Base-by-base conservation (phyloP, 2,797 vertebrate genomes). In the Acestrorhynchus altus region DNA sequence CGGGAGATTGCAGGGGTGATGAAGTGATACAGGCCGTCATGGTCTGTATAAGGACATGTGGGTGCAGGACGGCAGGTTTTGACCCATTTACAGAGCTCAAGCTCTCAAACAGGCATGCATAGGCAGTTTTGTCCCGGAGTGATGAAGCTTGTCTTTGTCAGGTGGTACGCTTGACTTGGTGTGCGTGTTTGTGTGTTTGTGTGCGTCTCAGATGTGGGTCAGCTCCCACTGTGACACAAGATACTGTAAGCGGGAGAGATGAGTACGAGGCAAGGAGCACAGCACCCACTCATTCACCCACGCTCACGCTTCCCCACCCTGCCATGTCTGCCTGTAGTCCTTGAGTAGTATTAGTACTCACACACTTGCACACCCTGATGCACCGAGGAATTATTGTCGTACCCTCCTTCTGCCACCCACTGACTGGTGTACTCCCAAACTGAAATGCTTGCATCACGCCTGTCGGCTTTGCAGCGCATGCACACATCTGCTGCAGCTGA, bases 201-300 rank as follows among this genome's bases (percentile, higher is more conserved):
- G 15, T 42, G 18, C 44, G 59, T 39, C 35, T 51, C n/a, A 54
- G 49, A 76, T 64, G 24, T 70, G 69, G 56, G 73, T 47, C 61
- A 76, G 28, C 26, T 77, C 52, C 56, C 20, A 74, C 26, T 71
- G 72, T 69, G 64, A 73, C 31, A 70, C 40, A 28, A 60, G 51
- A 74, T 78, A 39, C 39, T 28, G 66, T 75, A 22, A 79, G 57
- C 28, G 24, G 4, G 28, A 18, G 24, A 71, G 40, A 75, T 20
- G 11, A 35, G 44, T 22, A 40, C 42, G 18, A 54, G 65, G 54
- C 51, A 54, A 76, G 64, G 10, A 74, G 15, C 42, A 18, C 59
- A 59, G 46, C 24, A 64, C 49, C 28, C 51, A 20, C 75, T 28
- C 66, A 63, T 63, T 66, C 68, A 72, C 68, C 46, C 52, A 71